Base-by-base conservation (phyloP, 2,113 vertebrate genomes). In the Tympanuchus pallidicinctus region DNA sequence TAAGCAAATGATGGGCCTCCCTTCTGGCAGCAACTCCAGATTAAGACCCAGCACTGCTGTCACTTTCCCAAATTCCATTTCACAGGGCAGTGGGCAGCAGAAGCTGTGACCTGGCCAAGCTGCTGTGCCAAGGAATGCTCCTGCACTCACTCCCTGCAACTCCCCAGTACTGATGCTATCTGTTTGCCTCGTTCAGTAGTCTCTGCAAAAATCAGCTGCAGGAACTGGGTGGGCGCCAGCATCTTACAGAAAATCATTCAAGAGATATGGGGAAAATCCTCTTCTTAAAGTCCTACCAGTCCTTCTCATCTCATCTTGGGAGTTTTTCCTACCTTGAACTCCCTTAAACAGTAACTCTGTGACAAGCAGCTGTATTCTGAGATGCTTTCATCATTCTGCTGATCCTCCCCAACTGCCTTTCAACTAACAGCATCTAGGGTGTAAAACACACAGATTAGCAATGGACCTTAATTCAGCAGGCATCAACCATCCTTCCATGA, bases 1-100 rank as follows among this genome's bases (percentile, higher is more conserved):
- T 25, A 14, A 69, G 32, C 1, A 0, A 42, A 18, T 10, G 4
- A 12, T 0, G 0, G 11, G 17, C 40, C 27, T 15, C 27, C 40
- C n/a, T 27, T 36, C 6, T 8, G 34, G 28, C 54, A 54, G 59
- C 6, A 2, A 6, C 34, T 42, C 12, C 11, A 4, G 17, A 25
- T 3, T 8, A 11, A 43, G 48, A 17, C 32, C 14, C 24, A 30
- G 25, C 2, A 0, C 45, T 6, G n/a, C 40, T 27, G 43, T 4
- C n/a, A 40, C 36, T 15, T 27, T 24, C 24, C 50, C 4, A 0
- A 76, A 30, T 11, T 20, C 22, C 6, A 1, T 20, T 52, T 38
- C 28, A 65, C 0, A 1, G 43, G n/a, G 45, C 38, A 38, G 13
- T 3, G 30, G 25, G n/a, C 70, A 65, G 59, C 5, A 19, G 50